Evolutionary conservation across 1,140 invertebrate species (phyloP), one percentile per base, ranked within the genome.

Genomic region (Drosophila ficusphila): DNA sequence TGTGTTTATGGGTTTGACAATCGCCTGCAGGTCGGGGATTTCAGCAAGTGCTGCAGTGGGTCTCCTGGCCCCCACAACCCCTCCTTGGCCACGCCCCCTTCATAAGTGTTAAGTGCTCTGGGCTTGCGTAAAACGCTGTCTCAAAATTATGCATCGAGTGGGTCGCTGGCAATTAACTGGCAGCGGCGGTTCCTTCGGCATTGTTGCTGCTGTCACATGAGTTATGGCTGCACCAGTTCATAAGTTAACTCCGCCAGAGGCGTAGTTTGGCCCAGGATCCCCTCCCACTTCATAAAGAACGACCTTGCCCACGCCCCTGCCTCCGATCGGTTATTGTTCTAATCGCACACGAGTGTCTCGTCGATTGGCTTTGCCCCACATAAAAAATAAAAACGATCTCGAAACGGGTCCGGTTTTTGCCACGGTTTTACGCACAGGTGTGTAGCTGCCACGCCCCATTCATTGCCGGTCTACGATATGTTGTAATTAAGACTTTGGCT

Each of bases 401-500:
- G 27, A 21, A 31, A 27, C 29, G 48, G 27, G 52, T 52, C 38
- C 41, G 71, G 60, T 53, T 31, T 31, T 19, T 25, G 44, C 46
- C 36, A 9, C 58, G 31, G 47, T 56, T 33, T 27, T 73, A 73
- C 56, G 48, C 69, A 73, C 69, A 64, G 69, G 69, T 73, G 68
- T 73, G 48, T 51, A 18, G 0, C 12, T 31, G 54, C 48, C 54
- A 72, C 68, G 69, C 69, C 62, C 56, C 54, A 58, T 51, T 48
- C 25, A 14, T 38, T 41, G 25, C 23, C 16, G n/a, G 16, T 19
- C 53, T 25, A 29, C 71, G 39, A 14, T 62, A 29, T 71, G 39
- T 18, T 62, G 48, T 71, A 79, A 76, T 86, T 85, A 79, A 77
- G 68, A 54, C 61, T 69, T 77, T 46, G 51, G 52, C 61, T 56